Percentiles rank a stretch among this genome's conserved stretches.
These are phyloP conservation scores for Chiloscyllium punctatum DNA, from an alignment of 2,797 vertebrate genomes.

Conservation along the genomic window DNA sequence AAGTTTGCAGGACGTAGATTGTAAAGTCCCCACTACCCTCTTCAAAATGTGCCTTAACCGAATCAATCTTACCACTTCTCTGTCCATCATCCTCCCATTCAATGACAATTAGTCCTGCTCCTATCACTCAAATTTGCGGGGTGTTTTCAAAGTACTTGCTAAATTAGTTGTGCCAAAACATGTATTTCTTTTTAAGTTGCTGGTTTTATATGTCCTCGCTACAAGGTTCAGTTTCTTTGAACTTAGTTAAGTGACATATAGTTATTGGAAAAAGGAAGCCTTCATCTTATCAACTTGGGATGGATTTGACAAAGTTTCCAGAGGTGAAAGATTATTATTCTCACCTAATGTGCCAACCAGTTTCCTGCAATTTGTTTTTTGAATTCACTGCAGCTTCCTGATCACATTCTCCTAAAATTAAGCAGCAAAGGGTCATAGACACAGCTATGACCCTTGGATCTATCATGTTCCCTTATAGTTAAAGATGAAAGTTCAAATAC, in stretches of 20 bases:
- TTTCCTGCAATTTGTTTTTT: no score
- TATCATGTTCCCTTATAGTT: not conserved
- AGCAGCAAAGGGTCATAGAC: not conserved
- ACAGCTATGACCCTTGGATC: not conserved
- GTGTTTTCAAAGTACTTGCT: not conserved
- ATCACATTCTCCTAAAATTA: not conserved
- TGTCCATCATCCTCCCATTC: not conserved
- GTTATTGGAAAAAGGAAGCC: not conserved
- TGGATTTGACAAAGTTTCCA: not conserved
- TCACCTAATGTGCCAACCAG: not conserved
- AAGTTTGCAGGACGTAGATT: not conserved
- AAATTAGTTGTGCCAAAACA: not conserved
- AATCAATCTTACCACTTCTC: not conserved
- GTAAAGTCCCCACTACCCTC: not conserved
- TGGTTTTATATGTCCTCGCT: not conserved
- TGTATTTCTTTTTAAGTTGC: not conserved
- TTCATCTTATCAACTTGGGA: not conserved
- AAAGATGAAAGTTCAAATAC: not conserved
- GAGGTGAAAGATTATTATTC: slow-evolving; percentile 2
- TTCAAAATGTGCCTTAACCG: not conserved
- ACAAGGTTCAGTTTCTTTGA: not conserved
- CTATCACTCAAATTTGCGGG: not conserved
- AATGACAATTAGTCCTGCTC: not conserved
- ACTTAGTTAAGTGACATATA: not conserved
- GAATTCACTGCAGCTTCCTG: not conserved